Conservation (phyloP, 2,797 vertebrate genomes). For the Microctenopoma steveboyesi region DNA sequence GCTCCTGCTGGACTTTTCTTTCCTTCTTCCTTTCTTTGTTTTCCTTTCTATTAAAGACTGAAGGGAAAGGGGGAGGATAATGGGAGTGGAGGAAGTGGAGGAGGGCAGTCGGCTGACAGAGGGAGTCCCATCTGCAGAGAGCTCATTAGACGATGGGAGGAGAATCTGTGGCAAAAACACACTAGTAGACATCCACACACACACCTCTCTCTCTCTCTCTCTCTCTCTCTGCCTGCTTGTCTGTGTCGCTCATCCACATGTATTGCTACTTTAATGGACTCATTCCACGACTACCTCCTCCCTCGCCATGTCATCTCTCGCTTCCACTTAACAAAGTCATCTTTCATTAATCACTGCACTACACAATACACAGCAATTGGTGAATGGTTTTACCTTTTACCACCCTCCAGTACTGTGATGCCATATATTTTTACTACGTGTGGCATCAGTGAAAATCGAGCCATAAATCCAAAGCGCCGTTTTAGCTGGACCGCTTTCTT, state of each 20-base stretch:
- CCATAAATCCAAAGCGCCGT: slow-evolving; percentile 55
- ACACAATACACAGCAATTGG: slow-evolving; percentile 55
- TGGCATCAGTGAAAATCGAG: slow-evolving; percentile 57
- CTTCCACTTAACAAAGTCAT: slow-evolving; percentile 41
- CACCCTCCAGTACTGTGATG: slow-evolving; percentile 43
- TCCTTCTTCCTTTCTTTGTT: slow-evolving; percentile 40
- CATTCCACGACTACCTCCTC: slow-evolving; percentile 47
- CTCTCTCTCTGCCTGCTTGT: slow-evolving; percentile 12
- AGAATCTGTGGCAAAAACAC: slow-evolving; percentile 56
- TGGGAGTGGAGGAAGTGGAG: slow-evolving; percentile 34
- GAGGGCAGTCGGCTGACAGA: slow-evolving; percentile 64
- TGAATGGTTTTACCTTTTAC: slow-evolving; percentile 60
- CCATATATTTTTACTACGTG: slow-evolving; percentile 59
- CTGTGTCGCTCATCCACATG: slow-evolving; percentile 35
- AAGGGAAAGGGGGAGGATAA: slow-evolving; percentile 47
- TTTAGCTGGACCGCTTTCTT: slow-evolving; percentile 47
- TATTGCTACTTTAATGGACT: slow-evolving; percentile 56
- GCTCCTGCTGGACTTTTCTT: not conserved
- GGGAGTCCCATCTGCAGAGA: slow-evolving; percentile 76
- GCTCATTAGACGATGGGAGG: slow-evolving; percentile 76
- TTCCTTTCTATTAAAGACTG: slow-evolving; percentile 28
- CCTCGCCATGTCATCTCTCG: slow-evolving; percentile 38
- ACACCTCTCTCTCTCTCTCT: not conserved
- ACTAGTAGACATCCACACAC: slow-evolving; percentile 50
- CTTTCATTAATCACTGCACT: slow-evolving; percentile 67